Base-by-base conservation (phyloP, 2,113 vertebrate species). In the Amphiprion percula region DNA sequence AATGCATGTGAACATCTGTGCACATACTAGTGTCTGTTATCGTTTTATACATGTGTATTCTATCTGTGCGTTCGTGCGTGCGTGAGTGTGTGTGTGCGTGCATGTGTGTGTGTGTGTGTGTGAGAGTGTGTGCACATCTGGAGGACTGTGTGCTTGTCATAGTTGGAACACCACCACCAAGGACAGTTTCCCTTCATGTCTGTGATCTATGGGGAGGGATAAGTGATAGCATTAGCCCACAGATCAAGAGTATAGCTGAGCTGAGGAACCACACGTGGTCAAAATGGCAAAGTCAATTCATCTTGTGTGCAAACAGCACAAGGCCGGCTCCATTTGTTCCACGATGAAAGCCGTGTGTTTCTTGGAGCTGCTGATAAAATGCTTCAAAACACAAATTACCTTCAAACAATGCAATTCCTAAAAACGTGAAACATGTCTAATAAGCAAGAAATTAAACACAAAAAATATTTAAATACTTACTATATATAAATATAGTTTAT, bases 1-100 rank as follows among this genome's bases (percentile, higher is more conserved):
- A 66, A 74, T 37, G 30, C 52, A 69, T 11, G 17, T 49, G 47
- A 82, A 75, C 77, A 83, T 82, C 73, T 85, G 85, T 56, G 59
- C 76, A 60, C 67, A 39, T 55, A 30, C 61, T 41, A 64, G 60
- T 41, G 47, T 41, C 33, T 56, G 64, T 81, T 46, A 49, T 12
- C 28, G 46, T 68, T 14, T 37, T 53, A 19, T 63, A 66, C 26
- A 54, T 54, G 54, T 15, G 46, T 62, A 15, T 66, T 30, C 24
- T 55, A 16, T 74, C 11, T 23, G 10, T 33, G 55, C 19, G 47
- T 49, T 2, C 3, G 26, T 26, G 26, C 3, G 26, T 26, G 26
- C 3, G 1, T 26, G 26, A 0, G 26, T 74, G 74, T 53, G 56
- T 63, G 59, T 26, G 26, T 26, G 26, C 3, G 26, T 26, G 26